Percentiles rank a stretch among this genome's conserved stretches.
Evolutionary conservation across 2,113 vertebrate species (phyloP).

Genomic region (Balaenoptera acutorostrata): DNA sequence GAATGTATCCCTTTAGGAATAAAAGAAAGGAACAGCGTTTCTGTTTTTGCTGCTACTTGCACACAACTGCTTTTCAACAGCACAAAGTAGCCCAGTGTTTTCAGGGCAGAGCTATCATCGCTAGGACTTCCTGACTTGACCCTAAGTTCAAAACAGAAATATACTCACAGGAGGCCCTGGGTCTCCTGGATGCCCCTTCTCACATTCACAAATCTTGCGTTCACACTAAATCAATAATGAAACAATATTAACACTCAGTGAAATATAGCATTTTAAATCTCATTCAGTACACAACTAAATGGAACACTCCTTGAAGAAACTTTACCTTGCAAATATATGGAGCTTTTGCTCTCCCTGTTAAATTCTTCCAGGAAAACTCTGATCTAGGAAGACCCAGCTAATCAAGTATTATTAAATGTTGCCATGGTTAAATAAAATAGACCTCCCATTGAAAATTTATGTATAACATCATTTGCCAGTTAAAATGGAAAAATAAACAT

Average conservation of each 20-base stretch:
- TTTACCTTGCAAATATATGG: neutral
- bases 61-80: neutral
- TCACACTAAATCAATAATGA: constrained; percentile 82
- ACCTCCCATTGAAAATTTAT: neutral
- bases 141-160: neutral
- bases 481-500: constrained; percentile 8
- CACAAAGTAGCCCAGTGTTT: neutral
- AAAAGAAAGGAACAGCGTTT: neutral
- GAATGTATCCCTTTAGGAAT: neutral
- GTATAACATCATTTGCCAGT: neutral
- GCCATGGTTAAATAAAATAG: neutral
- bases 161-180: constrained; percentile 86
- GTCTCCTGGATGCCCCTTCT: constrained; percentile 85
- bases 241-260: neutral
- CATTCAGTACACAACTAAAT: neutral
- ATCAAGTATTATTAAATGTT: neutral
- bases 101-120: neutral
- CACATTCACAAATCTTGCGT: constrained; percentile 81
- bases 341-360: neutral
- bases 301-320: neutral
- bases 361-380: constrained; percentile 12
- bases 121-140: neutral
- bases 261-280: neutral
- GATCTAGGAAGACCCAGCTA: neutral
- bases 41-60: neutral